Base-by-base conservation (phyloP, 2,888 invertebrate genomes). In the Agriopis marginaria region DNA sequence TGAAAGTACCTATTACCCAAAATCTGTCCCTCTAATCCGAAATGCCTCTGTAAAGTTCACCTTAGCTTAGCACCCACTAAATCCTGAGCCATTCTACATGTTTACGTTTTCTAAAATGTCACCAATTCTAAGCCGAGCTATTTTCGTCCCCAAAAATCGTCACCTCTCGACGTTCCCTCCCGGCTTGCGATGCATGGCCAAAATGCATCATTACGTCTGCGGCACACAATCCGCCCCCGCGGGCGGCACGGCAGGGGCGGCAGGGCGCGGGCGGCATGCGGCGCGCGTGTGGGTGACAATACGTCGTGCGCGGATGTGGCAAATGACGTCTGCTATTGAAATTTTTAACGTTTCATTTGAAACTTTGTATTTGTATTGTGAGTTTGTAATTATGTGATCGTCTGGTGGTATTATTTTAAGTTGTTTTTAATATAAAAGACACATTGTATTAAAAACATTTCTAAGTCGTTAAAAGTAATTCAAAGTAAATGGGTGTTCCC, bases 141-240 rank as follows among this genome's bases (percentile, higher is more conserved):
- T 67, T 70, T 67, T 51, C 23, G 64, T 71, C 49, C 64, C 49
- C 60, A 62, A 71, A 47, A 63, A 71, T 77, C 64, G 66, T 72
- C 75, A 73, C 75, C 77, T 78, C 81, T 78, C 81, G 60, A 49
- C 60, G 61, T 42, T 42, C 61, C 51, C 45, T 54, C 42, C 23
- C 40, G 12, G 42, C 47, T 49, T 17, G 79, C 44, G 81, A 78
- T 83, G 87, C 86, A 87, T 84, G 82, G 79, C 78, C 79, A 76
- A 86, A 88, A 84, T 86, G 87, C 89, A 87, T 87, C 88, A 89
- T 89, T 89, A 86, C 84, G 75, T 71, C 78, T 84, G 83, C 79
- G 78, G 76, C 78, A 75, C 75, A 86, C 86, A 86, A 79, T 81
- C 75, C 77, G 71, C 79, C 81, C 81, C 76, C 73, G 10, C 6